Conservation (phyloP, 2,113 vertebrate genomes). For the Rissa tridactyla region DNA sequence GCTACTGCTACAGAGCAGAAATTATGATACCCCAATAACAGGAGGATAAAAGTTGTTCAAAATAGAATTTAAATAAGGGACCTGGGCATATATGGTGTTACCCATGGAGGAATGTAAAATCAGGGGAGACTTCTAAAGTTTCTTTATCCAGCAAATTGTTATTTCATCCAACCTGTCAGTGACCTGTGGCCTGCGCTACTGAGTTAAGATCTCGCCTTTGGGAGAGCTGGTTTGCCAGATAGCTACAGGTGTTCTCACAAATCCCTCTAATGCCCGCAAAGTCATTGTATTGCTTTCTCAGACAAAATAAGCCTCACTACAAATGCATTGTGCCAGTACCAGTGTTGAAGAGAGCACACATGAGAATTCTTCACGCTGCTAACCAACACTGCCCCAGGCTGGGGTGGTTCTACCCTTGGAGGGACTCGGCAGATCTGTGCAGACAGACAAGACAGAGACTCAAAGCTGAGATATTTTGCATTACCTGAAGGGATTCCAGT, state of each 20-base stretch:
- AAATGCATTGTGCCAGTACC: rapidly evolving
- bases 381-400: not conserved
- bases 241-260: not conserved
- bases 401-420: not conserved
- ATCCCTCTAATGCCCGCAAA: not conserved
- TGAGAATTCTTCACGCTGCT: not conserved
- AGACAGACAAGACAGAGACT: not conserved
- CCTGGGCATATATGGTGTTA: not conserved
- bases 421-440: not conserved
- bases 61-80: not conserved
- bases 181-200: not conserved
- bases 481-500: not conserved
- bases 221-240: not conserved
- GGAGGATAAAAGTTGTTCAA: not conserved
- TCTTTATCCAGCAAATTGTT: not conserved
- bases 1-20: not conserved
- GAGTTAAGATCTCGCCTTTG: not conserved
- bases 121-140: not conserved
- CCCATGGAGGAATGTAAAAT: not conserved
- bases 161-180: not conserved
- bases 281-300: not conserved
- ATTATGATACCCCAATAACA: not conserved
- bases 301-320: not conserved
- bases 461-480: not conserved
- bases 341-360: not conserved